Evolutionary conservation across 2,888 invertebrate species (phyloP).

Genomic region (Lasioglossum villosulum): DNA sequence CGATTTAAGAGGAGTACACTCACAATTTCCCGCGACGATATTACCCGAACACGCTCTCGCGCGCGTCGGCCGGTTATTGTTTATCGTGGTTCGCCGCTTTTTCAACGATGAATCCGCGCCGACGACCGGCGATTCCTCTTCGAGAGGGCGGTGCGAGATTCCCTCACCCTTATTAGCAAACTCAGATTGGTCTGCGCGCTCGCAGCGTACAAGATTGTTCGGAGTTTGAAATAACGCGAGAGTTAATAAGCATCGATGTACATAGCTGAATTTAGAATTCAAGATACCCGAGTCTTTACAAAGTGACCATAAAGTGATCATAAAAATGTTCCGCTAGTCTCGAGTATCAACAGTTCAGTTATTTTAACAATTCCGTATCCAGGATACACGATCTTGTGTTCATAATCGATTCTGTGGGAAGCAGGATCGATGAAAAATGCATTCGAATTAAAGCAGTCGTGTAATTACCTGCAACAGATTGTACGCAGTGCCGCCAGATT

Average conservation of each 20-base stretch:
- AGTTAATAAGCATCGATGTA: neutral
- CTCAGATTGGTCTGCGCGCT: neutral
- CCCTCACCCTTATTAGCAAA: neutral
- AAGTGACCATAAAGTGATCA: neutral
- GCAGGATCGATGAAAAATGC: neutral
- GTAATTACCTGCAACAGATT: too few relatives aligned
- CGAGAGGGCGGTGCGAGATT: neutral
- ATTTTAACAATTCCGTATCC: neutral
- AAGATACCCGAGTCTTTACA: neutral
- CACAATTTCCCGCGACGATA: constrained; percentile 20
- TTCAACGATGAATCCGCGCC: neutral
- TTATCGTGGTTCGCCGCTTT: constrained; percentile 13
- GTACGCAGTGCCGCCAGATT: too few relatives aligned
- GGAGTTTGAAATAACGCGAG: neutral
- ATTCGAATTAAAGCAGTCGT: too few relatives aligned
- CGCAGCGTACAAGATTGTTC: neutral
- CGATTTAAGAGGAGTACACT: constrained; percentile 46
- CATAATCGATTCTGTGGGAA: neutral
- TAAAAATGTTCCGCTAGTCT: neutral
- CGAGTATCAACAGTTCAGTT: neutral
- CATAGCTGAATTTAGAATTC: neutral
- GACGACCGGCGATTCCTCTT: neutral
- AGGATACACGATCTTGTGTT: too few relatives aligned
- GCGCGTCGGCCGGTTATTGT: constrained; percentile 1
- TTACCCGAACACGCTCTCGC: neutral